Evolutionary conservation across 2,113 vertebrate species (phyloP).

Genomic region (Sardina pilchardus): DNA sequence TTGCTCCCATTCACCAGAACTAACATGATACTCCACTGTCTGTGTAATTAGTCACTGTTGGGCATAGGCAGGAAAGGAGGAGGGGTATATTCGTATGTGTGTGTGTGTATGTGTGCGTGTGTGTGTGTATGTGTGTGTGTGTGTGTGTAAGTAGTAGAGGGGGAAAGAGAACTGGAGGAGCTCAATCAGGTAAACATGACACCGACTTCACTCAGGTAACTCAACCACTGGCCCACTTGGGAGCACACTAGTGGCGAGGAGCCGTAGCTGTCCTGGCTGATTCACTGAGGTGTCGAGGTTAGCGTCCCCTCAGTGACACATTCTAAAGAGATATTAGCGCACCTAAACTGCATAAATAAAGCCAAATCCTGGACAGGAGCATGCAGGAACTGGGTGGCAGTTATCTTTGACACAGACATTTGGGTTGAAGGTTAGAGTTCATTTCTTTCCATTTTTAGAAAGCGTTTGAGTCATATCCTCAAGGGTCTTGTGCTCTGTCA

Average conservation of each 20-base stretch:
- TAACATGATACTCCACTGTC: slow-evolving; percentile 6
- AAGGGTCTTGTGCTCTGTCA: not conserved
- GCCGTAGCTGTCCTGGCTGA: not conserved
- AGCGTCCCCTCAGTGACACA: not conserved
- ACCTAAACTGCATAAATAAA: not conserved
- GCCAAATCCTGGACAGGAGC: not conserved
- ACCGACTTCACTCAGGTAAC: slow-evolving; percentile 1
- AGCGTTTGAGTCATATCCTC: not conserved
- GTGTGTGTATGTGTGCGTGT: not conserved
- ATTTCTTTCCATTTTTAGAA: not conserved
- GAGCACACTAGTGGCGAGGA: not conserved
- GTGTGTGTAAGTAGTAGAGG: not conserved
- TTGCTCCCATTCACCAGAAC: not conserved
- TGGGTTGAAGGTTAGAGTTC: not conserved
- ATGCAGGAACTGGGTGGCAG: not conserved
- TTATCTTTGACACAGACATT: not conserved
- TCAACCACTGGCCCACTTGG: not conserved
- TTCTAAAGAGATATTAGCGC: not conserved
- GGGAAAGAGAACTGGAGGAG: not conserved
- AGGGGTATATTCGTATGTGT: not conserved
- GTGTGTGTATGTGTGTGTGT: not conserved
- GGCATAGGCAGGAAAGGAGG: not conserved
- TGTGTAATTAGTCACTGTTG: not conserved
- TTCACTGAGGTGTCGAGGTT: not conserved
- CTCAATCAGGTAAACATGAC: not conserved